Conservation (phyloP, 23 tunicate genomes). For the Halocynthia aurantium region DNA sequence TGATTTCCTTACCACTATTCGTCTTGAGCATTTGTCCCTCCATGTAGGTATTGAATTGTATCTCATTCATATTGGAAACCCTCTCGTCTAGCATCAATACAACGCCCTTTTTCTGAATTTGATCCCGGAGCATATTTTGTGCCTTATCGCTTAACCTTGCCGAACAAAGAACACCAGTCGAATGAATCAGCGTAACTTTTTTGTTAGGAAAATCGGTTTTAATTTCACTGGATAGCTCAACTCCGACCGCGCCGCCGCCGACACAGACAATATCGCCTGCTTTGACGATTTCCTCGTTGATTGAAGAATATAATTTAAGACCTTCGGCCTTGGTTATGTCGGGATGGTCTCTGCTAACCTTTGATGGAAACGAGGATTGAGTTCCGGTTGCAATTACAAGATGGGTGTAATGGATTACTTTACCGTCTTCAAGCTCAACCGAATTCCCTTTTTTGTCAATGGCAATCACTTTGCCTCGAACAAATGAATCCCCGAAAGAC, state of each 20-base stretch:
- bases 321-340: conserved; percentile 18
- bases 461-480: conserved; percentile 36
- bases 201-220: conserved; percentile 62
- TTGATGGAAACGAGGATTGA: conserved; percentile 47
- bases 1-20: conserved; percentile 15
- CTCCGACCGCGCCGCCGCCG: conserved; percentile 93
- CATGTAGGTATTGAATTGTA: conserved; percentile 12
- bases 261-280: conserved; percentile 49
- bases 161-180: background rate
- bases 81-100: conserved; percentile 16
- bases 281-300: conserved; percentile 9
- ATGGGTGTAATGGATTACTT: conserved; percentile 37
- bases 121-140: background rate
- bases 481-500: conserved; percentile 38
- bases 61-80: conserved; percentile 9
- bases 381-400: conserved; percentile 60
- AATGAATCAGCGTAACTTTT: conserved; percentile 31
- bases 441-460: conserved; percentile 41
- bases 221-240: conserved; percentile 79
- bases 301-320: conserved; percentile 19
- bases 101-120: background rate
- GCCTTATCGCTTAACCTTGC: background rate
- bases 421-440: conserved; percentile 43
- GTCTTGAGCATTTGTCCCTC: conserved; percentile 24
- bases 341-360: conserved; percentile 24